Evolutionary conservation across 2,113 vertebrate species (phyloP).

Genomic region (Silurus asotus): DNA sequence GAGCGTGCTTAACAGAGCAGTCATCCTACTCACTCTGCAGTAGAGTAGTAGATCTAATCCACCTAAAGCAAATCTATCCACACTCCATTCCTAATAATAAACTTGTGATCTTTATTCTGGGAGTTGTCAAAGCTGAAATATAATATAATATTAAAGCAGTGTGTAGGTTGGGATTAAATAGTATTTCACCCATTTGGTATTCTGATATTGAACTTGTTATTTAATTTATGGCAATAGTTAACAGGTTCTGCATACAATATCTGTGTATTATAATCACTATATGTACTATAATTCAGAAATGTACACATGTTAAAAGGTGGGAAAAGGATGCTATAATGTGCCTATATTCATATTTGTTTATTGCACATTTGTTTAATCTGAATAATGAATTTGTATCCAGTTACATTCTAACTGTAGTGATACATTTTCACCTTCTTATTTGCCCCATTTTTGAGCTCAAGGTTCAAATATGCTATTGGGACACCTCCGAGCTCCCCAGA

Average conservation of each 20-base stretch:
- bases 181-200: neutral
- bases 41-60: too few relatives aligned
- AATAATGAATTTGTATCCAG: neutral
- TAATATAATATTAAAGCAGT: neutral
- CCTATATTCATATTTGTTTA: neutral
- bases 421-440: neutral
- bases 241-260: neutral
- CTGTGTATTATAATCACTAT: neutral
- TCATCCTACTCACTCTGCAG: too few relatives aligned
- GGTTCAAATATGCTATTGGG: neutral
- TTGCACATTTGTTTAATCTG: neutral
- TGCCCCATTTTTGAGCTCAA: neutral
- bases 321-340: too few relatives aligned
- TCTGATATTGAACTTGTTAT: neutral
- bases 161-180: neutral
- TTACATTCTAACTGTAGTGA: neutral
- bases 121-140: neutral
- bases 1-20: too few relatives aligned
- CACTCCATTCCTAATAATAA: too few relatives aligned
- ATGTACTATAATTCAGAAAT: too few relatives aligned
- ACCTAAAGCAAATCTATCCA: too few relatives aligned
- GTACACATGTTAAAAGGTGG: too few relatives aligned
- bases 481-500: constrained; percentile 20
- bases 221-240: neutral
- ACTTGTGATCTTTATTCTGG: too few relatives aligned